Percentiles rank a stretch among this genome's conserved stretches.
These are phyloP conservation scores for Caenorhabditis parvicauda DNA, from an alignment of 2,888 invertebrate genomes.

Conservation along the genomic window DNA sequence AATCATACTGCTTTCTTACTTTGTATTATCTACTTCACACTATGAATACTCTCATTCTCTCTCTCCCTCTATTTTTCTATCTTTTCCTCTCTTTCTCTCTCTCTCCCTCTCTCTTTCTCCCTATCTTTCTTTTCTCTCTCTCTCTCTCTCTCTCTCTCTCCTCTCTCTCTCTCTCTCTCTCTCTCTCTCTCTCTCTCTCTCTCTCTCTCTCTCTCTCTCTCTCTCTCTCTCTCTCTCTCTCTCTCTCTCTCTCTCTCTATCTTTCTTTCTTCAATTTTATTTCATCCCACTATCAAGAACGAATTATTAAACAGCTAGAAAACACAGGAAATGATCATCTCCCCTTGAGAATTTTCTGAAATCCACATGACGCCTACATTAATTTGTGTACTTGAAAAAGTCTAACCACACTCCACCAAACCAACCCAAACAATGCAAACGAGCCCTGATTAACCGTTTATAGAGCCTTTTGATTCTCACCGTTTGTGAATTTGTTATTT, in stretches of 20 bases:
- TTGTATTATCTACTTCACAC: not conserved
- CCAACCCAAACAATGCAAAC: no score
- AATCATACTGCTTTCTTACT: not conserved
- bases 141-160: not conserved
- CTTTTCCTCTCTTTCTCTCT: not conserved
- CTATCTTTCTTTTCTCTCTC: slow-evolving; percentile 2
- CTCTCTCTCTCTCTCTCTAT: not conserved
- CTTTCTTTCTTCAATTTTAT: slow-evolving; percentile 2
- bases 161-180: not conserved
- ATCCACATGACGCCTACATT: no score
- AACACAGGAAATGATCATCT: no score
- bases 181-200: not conserved
- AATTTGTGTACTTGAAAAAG: no score
- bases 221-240: not conserved
- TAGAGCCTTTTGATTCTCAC: no score
- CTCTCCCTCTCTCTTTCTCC: not conserved
- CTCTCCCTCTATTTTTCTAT: not conserved
- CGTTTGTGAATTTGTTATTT: no score
- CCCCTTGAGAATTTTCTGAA: no score
- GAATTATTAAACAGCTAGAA: no score
- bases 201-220: slow-evolving; percentile 1
- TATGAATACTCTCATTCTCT: not conserved
- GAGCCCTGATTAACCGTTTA: no score
- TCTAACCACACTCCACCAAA: no score
- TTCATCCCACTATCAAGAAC: slow-evolving; percentile 5